Evolutionary conservation across 2,113 vertebrate genomes (phyloP).

Genomic region (Brachypteracias leptosomus): DNA sequence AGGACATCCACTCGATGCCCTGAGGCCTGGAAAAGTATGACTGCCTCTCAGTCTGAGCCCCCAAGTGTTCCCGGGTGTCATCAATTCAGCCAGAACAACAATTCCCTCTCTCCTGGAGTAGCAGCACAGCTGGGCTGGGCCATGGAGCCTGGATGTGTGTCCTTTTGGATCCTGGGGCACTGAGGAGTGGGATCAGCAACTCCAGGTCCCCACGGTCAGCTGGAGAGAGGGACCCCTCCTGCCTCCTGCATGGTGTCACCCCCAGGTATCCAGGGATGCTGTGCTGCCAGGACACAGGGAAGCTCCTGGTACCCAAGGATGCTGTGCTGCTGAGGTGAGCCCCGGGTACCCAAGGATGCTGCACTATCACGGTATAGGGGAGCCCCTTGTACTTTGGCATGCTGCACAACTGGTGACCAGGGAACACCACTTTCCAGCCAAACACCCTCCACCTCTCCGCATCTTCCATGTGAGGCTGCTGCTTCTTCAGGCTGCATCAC

Average conservation of each 20-base stretch:
- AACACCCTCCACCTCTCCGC: neutral
- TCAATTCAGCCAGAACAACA: neutral
- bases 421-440: neutral
- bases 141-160: neutral
- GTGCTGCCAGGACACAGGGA: neutral
- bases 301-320: neutral
- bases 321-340: neutral
- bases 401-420: neutral
- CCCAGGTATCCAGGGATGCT: neutral
- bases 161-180: neutral
- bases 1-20: slow-evolving; percentile 83
- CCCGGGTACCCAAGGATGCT: neutral
- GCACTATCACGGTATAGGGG: neutral
- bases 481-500: neutral
- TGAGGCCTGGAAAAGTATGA: neutral
- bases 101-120: neutral
- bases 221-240: neutral
- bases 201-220: neutral
- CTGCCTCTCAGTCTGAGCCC: neutral
- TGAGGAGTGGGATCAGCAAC: neutral
- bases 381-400: neutral
- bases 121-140: neutral
- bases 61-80: accelerated
- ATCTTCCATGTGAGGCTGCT: neutral
- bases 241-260: neutral